Evolutionary conservation across 2,888 invertebrate species (phyloP).

Genomic region (Allygus modestus): DNA sequence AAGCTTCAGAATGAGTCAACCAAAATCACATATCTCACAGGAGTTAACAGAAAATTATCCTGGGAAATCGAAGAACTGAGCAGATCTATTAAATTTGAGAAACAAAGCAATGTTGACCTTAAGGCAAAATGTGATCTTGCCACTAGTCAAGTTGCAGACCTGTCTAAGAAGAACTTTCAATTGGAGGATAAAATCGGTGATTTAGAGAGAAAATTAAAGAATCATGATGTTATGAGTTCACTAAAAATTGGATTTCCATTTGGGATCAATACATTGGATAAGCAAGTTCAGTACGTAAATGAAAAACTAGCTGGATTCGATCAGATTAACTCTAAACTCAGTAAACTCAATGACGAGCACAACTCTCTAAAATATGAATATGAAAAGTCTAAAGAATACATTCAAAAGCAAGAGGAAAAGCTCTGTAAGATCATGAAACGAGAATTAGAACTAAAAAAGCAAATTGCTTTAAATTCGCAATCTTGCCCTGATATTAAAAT

Average conservation of each 20-base stretch:
- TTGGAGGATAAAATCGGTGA: conserved; percentile 40
- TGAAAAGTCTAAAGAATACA: conserved; percentile 44
- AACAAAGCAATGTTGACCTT: conserved; percentile 5
- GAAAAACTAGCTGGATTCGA: conserved; percentile 16
- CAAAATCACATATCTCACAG: background rate
- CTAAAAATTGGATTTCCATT: conserved; percentile 23
- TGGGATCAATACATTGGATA: conserved; percentile 22
- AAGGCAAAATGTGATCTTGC: conserved; percentile 35
- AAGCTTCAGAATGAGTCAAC: background rate
- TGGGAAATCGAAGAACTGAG: conserved; percentile 52
- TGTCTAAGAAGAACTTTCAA: conserved; percentile 24
- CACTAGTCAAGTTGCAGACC: conserved; percentile 10
- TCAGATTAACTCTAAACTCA: background rate
- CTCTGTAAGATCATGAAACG: conserved; percentile 33
- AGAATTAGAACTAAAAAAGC: conserved; percentile 46
- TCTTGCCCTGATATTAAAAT: background rate
- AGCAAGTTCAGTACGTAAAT: conserved; percentile 33
- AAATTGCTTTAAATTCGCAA: conserved; percentile 12
- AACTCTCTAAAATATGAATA: conserved; percentile 7
- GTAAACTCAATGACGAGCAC: background rate
- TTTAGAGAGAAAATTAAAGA: conserved; percentile 26
- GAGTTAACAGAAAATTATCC: conserved; percentile 27
- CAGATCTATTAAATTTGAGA: conserved; percentile 33
- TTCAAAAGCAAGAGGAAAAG: conserved; percentile 46
- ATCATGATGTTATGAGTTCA: conserved; percentile 38